Percentiles rank a stretch among this genome's conserved stretches.
Conservation (phyloP, 2,888 invertebrate species). For the Abrostola triplasia region DNA sequence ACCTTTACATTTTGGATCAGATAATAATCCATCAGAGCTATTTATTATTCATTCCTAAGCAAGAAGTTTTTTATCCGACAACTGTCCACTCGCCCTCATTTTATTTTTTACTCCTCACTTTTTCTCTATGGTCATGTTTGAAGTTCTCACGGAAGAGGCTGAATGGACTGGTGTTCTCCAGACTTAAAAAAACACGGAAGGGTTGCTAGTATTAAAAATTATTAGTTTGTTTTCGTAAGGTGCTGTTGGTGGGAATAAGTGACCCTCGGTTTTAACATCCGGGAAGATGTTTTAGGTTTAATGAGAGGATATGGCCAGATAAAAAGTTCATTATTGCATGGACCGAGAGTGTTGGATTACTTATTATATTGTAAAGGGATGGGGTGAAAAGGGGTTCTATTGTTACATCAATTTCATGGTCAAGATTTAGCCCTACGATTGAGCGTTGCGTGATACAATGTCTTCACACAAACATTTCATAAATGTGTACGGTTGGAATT, state of each 20-base stretch:
- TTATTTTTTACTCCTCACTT: constrained; percentile 75
- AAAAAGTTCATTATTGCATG: constrained; percentile 73
- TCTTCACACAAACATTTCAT: too few relatives aligned
- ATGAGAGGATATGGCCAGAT: constrained; percentile 79
- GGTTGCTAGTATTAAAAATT: constrained; percentile 84
- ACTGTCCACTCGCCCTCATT: constrained; percentile 84
- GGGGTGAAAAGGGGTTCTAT: constrained; percentile 35
- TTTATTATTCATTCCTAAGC: constrained; percentile 77
- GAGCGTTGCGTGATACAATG: too few relatives aligned
- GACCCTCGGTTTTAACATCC: constrained; percentile 83
- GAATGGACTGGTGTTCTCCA: constrained; percentile 75
- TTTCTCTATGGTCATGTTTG: constrained; percentile 82
- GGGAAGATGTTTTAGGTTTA: constrained; percentile 82
- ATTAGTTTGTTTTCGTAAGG: constrained; percentile 85
- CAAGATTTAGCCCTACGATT: constrained; percentile 34
- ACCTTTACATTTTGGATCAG: constrained; percentile 72
- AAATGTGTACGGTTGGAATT: too few relatives aligned
- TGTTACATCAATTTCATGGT: constrained; percentile 39
- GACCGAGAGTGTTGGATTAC: constrained; percentile 74
- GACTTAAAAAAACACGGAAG: constrained; percentile 82
- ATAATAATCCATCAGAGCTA: constrained; percentile 70
- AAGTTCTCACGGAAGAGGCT: constrained; percentile 86
- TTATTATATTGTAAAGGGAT: constrained; percentile 22
- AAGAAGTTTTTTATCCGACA: constrained; percentile 77
- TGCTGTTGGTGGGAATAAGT: constrained; percentile 84